A percentile compares a stretch with the other conserved stretches of the same genome.
Conservation (phyloP, 2,888 invertebrate genomes). For the Epirrhoe alternata region DNA sequence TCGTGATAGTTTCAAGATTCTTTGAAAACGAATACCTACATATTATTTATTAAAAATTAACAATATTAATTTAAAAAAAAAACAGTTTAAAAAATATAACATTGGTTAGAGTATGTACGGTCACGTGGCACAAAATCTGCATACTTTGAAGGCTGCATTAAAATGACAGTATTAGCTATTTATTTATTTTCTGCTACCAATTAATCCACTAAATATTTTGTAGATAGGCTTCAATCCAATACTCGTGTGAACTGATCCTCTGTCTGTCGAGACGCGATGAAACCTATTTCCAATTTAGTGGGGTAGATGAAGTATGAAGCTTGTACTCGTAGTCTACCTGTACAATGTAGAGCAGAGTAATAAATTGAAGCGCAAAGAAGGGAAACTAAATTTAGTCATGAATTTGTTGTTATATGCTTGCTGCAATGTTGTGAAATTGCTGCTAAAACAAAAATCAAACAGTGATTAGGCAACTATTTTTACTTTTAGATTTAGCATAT, state of each 20-base stretch:
- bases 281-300: constrained; percentile 28
- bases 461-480: too few species aligned
- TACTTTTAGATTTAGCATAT: too few species aligned
- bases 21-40: neutral
- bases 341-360: neutral
- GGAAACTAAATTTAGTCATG: constrained; percentile 11
- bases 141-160: too few species aligned
- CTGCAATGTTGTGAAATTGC: too few species aligned
- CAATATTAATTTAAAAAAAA: neutral
- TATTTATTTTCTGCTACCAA: neutral
- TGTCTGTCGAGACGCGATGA: constrained; percentile 12
- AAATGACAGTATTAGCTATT: neutral
- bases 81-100: too few species aligned
- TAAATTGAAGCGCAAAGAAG: constrained; percentile 7
- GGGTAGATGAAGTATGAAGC: constrained; percentile 17
- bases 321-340: constrained; percentile 11
- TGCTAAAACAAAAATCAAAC: too few species aligned
- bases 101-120: too few species aligned
- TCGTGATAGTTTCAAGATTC: neutral
- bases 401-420: too few species aligned
- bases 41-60: neutral
- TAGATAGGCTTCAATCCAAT: neutral
- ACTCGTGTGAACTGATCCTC: neutral
- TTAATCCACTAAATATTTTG: neutral
- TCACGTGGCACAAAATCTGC: too few species aligned